Conservation (phyloP, 2,113 vertebrate species). For the Glareola pratincola region DNA sequence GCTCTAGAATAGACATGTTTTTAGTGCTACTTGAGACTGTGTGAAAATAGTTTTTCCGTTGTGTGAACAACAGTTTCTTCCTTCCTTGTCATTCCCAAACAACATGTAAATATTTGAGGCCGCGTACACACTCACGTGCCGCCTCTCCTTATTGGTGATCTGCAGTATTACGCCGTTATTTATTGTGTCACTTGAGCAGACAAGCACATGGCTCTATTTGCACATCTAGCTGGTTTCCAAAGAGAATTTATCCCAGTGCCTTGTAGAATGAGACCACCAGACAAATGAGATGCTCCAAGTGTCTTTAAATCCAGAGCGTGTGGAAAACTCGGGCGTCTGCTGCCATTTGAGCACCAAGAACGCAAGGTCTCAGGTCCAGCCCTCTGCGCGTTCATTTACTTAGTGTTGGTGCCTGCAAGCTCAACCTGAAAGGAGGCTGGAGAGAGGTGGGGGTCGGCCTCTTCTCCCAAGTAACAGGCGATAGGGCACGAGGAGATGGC, state of each 20-base stretch:
- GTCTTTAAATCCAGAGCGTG: neutral
- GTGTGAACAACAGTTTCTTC: neutral
- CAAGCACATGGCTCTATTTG: neutral
- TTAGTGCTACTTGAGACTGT: neutral
- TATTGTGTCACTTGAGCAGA: neutral
- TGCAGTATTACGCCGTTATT: fast-evolving
- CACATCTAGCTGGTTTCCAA: neutral
- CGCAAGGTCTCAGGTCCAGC: neutral
- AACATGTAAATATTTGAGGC: neutral
- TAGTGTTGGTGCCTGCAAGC: fast-evolving
- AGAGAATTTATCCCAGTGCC: neutral
- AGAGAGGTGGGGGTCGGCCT: neutral
- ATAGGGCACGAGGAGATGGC: neutral
- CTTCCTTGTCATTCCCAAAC: neutral
- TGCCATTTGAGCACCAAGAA: neutral
- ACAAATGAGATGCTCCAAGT: too few species aligned
- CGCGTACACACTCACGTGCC: fast-evolving
- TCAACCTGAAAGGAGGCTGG: neutral
- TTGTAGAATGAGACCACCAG: neutral
- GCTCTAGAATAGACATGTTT: fast-evolving
- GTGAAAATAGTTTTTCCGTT: neutral
- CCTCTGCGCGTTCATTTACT: fast-evolving
- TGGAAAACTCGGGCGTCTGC: fast-evolving
- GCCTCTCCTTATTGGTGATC: fast-evolving
- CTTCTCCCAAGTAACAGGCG: neutral